Evolutionary conservation across 2,113 vertebrate genomes (phyloP).

Genomic region (Nycticorax nycticorax): DNA sequence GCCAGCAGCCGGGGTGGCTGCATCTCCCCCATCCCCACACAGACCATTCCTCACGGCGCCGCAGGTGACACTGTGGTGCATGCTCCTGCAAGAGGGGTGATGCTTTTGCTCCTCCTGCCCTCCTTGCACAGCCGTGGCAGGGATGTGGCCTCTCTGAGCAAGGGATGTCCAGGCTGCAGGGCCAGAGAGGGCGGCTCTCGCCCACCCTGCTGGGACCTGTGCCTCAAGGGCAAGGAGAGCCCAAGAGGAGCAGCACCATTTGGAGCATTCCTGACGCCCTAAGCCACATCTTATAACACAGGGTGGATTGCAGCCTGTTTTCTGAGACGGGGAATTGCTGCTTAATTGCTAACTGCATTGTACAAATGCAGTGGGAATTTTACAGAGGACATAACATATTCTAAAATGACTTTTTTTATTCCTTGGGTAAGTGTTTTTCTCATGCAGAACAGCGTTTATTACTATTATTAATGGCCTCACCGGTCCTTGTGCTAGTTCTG

Average conservation of each 20-base stretch:
- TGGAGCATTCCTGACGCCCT: background rate
- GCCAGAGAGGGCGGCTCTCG: background rate
- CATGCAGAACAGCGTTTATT: background rate
- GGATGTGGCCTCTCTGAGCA: background rate
- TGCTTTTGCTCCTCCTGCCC: background rate
- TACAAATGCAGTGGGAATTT: conserved; percentile 7
- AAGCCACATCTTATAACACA: background rate
- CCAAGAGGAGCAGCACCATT: background rate
- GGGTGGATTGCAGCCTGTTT: background rate
- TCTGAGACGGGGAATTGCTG: background rate
- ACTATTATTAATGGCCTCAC: conserved; percentile 24
- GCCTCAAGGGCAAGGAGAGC: background rate
- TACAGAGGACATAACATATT: background rate
- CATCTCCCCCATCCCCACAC: background rate
- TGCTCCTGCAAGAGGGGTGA: fast-evolving
- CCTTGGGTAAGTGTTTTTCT: conserved; percentile 22
- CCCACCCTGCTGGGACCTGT: fast-evolving
- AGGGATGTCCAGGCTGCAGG: background rate
- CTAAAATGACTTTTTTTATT: background rate
- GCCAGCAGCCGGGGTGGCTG: background rate
- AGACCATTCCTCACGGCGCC: background rate
- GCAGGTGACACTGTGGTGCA: fast-evolving
- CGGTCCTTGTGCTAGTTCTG: background rate
- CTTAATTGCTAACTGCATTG: background rate
- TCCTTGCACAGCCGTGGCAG: fast-evolving